These are phyloP conservation scores for Rhingia campestris DNA, from an alignment of 2,888 invertebrate genomes.

Conservation along the genomic window DNA sequence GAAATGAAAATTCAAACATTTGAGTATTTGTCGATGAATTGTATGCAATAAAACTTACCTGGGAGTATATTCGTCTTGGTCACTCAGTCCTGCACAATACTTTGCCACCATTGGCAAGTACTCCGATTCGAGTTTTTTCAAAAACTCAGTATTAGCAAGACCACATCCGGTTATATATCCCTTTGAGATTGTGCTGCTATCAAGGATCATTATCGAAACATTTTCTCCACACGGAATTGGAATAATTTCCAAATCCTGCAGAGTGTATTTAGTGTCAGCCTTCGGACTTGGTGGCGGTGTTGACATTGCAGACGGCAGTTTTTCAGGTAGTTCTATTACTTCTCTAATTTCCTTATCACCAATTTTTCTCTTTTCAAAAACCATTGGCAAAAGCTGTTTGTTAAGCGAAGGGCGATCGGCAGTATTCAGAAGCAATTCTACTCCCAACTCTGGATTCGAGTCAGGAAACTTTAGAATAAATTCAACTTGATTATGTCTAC, in stretches of 20 bases:
- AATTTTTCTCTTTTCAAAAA: constrained; percentile 69
- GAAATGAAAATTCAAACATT: constrained; percentile 17
- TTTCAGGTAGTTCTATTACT: constrained; percentile 25
- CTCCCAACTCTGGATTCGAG: constrained; percentile 41
- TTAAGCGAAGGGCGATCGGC: constrained; percentile 75
- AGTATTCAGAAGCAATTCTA: constrained; percentile 73
- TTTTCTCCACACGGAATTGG: constrained; percentile 74
- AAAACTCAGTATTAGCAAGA: constrained; percentile 57
- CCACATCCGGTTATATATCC: constrained; percentile 76
- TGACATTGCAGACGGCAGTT: constrained; percentile 34
- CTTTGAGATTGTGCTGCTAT: constrained; percentile 72
- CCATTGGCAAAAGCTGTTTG: constrained; percentile 75
- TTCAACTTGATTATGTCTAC: constrained; percentile 63
- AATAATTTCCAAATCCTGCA: constrained; percentile 74
- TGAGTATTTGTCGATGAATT: not conserved
- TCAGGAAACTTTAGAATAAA: constrained; percentile 70
- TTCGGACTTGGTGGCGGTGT: constrained; percentile 26
- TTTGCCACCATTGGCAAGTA: constrained; percentile 67
- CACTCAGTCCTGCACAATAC: constrained; percentile 66
- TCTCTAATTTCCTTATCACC: not conserved
- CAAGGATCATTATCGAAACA: constrained; percentile 72
- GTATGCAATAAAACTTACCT: constrained; percentile 63
- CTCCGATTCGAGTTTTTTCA: constrained; percentile 65
- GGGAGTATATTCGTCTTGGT: constrained; percentile 71
- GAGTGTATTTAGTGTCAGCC: constrained; percentile 27